A percentile compares a stretch with the other conserved stretches of the same genome.
These are phyloP conservation scores for Melinaea menophilus DNA, from an alignment of 2,888 invertebrate species.

Conservation along the genomic window DNA sequence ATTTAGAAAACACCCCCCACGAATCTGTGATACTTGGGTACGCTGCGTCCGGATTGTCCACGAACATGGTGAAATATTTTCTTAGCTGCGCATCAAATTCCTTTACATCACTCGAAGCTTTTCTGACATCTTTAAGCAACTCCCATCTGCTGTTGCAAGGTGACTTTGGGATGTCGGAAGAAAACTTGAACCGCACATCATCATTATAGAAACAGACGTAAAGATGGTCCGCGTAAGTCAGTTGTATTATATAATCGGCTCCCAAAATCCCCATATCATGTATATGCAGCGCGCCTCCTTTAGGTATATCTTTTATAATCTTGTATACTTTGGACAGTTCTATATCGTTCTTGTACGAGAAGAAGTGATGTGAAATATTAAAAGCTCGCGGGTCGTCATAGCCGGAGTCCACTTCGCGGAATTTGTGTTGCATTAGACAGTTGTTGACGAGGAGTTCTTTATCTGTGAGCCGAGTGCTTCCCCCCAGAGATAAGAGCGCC, in stretches of 20 bases:
- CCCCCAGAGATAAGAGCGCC: constrained; percentile 69
- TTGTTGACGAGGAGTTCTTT: constrained; percentile 75
- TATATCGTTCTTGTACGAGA: constrained; percentile 78
- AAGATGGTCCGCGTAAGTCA: constrained; percentile 80
- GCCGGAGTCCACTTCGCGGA: constrained; percentile 73
- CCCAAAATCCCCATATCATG: constrained; percentile 82
- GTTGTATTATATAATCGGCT: constrained; percentile 78
- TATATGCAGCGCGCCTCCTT: constrained; percentile 84
- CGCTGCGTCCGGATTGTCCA: constrained; percentile 59
- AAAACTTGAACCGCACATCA: constrained; percentile 46
- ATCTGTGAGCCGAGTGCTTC: constrained; percentile 61
- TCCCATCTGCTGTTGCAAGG: constrained; percentile 62
- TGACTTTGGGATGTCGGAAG: constrained; percentile 41
- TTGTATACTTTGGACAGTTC: constrained; percentile 80
- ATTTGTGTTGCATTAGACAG: constrained; percentile 78
- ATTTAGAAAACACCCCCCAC: constrained; percentile 78
- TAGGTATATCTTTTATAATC: constrained; percentile 83
- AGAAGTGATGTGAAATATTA: constrained; percentile 82
- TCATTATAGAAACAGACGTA: constrained; percentile 68
- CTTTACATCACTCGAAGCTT: constrained; percentile 51
- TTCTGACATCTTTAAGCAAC: constrained; percentile 64
- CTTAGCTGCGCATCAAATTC: constrained; percentile 74
- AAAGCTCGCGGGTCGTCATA: constrained; percentile 76
- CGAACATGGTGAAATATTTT: constrained; percentile 76
- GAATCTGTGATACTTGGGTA: constrained; percentile 76